Percentiles rank a stretch among this genome's conserved stretches.
phyloP scores from a whole-genome alignment of 1,140 invertebrate species.

The Sycophaga agraensis region DNA sequence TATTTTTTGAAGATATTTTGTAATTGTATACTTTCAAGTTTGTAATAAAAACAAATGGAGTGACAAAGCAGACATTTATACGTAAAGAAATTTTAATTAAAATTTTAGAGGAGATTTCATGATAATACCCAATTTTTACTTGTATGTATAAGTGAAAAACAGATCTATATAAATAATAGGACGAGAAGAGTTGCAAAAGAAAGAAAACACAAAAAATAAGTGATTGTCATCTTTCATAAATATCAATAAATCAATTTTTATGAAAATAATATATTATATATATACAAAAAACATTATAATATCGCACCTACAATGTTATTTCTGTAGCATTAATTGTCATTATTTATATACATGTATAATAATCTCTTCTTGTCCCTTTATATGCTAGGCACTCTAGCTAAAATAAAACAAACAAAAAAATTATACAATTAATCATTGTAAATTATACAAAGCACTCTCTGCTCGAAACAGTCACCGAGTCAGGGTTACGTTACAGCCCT shows the following conservation, averaged over 20 bases:
- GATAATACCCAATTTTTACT: constrained; percentile 24
- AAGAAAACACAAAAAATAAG: constrained; percentile 19
- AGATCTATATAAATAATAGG: constrained; percentile 26
- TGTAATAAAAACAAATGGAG: neutral
- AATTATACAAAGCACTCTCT: constrained; percentile 23
- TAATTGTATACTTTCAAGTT: neutral
- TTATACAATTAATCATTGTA: constrained; percentile 23
- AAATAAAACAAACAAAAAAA: constrained; percentile 15
- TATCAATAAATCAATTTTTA: constrained; percentile 27
- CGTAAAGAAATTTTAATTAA: constrained; percentile 3
- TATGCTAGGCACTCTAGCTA: constrained; percentile 14
- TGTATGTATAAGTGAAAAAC: constrained; percentile 20
- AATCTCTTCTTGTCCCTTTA: constrained; percentile 27
- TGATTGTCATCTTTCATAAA: constrained; percentile 26
- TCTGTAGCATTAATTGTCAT: constrained; percentile 8
- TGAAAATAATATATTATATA: constrained; percentile 24
- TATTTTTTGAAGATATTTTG: constrained; percentile 2
- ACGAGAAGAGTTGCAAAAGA: constrained; percentile 23
- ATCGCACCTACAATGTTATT: constrained; percentile 8
- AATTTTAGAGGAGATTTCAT: constrained; percentile 4
- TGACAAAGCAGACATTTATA: neutral
- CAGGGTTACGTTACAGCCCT: constrained; percentile 24
- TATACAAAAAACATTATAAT: constrained; percentile 3
- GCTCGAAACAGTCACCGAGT: constrained; percentile 20
- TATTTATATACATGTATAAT: constrained; percentile 16